Evolutionary conservation across 1,140 invertebrate species (phyloP).

Genomic region (Pogonomyrmex barbatus): DNA sequence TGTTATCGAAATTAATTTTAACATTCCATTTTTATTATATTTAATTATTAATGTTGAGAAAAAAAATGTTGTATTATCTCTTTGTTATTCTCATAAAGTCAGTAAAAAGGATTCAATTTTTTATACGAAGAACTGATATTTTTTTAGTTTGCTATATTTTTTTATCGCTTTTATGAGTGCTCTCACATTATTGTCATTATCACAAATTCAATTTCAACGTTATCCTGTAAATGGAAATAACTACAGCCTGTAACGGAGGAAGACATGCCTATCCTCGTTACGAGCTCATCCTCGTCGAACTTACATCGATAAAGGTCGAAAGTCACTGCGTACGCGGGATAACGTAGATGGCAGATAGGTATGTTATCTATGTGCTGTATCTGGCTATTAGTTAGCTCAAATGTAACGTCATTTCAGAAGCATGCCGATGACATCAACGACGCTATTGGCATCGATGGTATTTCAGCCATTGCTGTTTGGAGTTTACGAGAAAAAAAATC

Average conservation of each 20-base stretch:
- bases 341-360: constrained; percentile 25
- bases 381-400: constrained; percentile 53
- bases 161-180: background rate
- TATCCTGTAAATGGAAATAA: constrained; percentile 36
- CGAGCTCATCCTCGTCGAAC: constrained; percentile 45
- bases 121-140: background rate
- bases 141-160: background rate
- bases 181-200: constrained; percentile 31
- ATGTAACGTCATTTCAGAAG: constrained; percentile 57
- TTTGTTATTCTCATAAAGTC: background rate
- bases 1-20: background rate
- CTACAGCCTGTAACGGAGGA: constrained; percentile 24
- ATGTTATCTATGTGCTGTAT: constrained; percentile 31
- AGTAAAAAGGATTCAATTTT: background rate
- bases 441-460: constrained; percentile 45
- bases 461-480: constrained; percentile 15
- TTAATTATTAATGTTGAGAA: background rate
- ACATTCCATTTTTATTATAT: background rate
- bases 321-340: constrained; percentile 13
- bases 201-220: constrained; percentile 4
- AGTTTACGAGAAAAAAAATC: constrained; percentile 27
- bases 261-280: constrained; percentile 3
- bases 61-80: background rate
- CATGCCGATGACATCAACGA: constrained; percentile 52
- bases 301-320: constrained; percentile 56